Evolutionary conservation across 2,797 vertebrate species (phyloP).

Genomic region (Diplodus puntazzo): DNA sequence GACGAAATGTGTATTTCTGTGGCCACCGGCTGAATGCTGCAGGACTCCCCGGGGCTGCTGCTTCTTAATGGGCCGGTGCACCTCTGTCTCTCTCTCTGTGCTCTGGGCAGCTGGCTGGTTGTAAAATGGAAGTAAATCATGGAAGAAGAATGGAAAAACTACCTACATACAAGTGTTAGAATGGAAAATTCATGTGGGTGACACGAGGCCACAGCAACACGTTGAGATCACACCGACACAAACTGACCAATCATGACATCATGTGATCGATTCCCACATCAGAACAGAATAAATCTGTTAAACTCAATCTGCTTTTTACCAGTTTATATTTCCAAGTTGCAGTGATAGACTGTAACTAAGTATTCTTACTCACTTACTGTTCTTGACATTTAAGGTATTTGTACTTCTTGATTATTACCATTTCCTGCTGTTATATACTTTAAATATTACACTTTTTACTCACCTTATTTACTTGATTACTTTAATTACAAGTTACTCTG

Average conservation of each 20-base stretch:
- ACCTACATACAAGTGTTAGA: not conserved
- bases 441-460: no score
- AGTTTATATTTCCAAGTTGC: no score
- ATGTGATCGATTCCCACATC: not conserved
- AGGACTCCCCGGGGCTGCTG: not conserved
- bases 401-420: no score
- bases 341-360: no score
- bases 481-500: no score
- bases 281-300: not conserved
- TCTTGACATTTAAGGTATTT: no score
- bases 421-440: no score
- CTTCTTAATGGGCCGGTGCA: not conserved
- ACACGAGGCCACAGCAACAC: not conserved
- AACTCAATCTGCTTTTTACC: not conserved
- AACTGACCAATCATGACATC: no score
- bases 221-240: no score
- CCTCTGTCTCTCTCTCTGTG: not conserved
- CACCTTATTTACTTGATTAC: no score
- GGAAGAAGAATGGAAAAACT: not conserved
- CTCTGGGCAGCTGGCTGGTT: constrained; percentile 39
- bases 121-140: constrained; percentile 18
- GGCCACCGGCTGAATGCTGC: constrained; percentile 35
- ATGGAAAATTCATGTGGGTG: not conserved
- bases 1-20: constrained; percentile 20
- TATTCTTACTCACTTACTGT: no score